These are phyloP conservation scores for Spicauda simplicius DNA, from an alignment of 2,888 invertebrate genomes.

Conservation along the genomic window DNA sequence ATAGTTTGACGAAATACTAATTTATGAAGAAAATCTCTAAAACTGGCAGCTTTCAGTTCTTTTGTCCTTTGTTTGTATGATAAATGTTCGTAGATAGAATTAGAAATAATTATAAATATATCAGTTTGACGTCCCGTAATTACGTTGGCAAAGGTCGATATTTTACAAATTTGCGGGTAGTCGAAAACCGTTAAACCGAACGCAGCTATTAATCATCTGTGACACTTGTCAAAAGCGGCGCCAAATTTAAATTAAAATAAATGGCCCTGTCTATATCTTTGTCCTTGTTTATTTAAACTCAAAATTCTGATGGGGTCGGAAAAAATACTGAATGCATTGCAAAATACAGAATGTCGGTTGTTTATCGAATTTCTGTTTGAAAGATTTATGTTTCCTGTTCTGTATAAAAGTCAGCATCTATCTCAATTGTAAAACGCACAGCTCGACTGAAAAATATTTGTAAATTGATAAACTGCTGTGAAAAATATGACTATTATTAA, in stretches of 20 bases:
- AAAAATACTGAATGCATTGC: constrained; percentile 29
- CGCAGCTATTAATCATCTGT: constrained; percentile 33
- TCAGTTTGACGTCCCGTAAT: not conserved
- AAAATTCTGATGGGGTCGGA: constrained; percentile 17
- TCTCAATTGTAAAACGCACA: constrained; percentile 35
- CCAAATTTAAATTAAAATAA: constrained; percentile 37
- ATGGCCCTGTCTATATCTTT: constrained; percentile 32
- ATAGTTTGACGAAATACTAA: no score
- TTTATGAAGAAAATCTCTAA: no score
- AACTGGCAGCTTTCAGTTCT: no score
- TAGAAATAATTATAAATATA: not conserved
- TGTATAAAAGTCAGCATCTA: constrained; percentile 37
- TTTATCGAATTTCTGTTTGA: constrained; percentile 37
- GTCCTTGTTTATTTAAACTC: constrained; percentile 34
- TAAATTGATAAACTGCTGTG: constrained; percentile 35
- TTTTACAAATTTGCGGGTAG: constrained; percentile 32
- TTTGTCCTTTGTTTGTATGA: no score
- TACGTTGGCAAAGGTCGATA: constrained; percentile 23
- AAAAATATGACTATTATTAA: constrained; percentile 33
- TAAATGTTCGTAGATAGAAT: no score
- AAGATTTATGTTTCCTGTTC: constrained; percentile 34
- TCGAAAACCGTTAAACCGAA: constrained; percentile 24
- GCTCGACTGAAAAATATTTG: constrained; percentile 33
- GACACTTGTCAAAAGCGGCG: constrained; percentile 36
- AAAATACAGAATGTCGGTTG: constrained; percentile 34